Base-by-base conservation (phyloP, 2,113 vertebrate genomes). In the Megaceryle torquata region DNA sequence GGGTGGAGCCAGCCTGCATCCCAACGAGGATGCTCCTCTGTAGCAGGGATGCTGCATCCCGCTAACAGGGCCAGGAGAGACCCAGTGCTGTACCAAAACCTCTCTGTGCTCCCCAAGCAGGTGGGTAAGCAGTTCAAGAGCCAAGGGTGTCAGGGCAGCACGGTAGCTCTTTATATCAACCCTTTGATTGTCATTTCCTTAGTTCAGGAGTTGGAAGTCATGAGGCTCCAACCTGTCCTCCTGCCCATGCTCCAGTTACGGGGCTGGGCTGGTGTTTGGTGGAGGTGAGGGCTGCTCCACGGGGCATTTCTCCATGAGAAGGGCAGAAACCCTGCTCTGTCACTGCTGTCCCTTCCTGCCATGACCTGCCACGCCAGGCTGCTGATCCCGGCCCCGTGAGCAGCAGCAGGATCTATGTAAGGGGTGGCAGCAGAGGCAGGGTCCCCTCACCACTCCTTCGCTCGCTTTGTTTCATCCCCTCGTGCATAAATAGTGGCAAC, bases 21-120 rank as follows among this genome's bases (percentile, higher is more conserved):
- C 6, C 1, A 31, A 1, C 0, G 6, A 31, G 48, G 82, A 35
- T 54, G 70, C 24, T 41, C 60, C 0, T 0, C 41, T 15, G 25
- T 4, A 35, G 67, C 74, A 20, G 53, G 19, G 29, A 80, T n/a
- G 67, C 57, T 12, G 51, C 19, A 59, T 10, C 53, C n/a, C 28
- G 0, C 11, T 2, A 1, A 5, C 1, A 1, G 50, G 35, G 13
- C 25, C 15, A 15, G 46, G 20, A 67, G 48, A 50, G 6, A 26
- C 8, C 35, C 28, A 12, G 17, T 2, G 0, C 15, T 0, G 0
- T 8, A 2, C 61, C n/a, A 4, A 15, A 44, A 41, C 25, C n/a
- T 75, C 19, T 44, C 53, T 82, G 4, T 1, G 19, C 43, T 88
- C 57, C 9, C 20, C 37, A 11, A 74, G 69, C 83, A 56, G 82